Evolutionary conservation across 2,113 vertebrate genomes (phyloP), one percentile per base, ranked within the genome.

Genomic region (Archocentrus centrarchus): DNA sequence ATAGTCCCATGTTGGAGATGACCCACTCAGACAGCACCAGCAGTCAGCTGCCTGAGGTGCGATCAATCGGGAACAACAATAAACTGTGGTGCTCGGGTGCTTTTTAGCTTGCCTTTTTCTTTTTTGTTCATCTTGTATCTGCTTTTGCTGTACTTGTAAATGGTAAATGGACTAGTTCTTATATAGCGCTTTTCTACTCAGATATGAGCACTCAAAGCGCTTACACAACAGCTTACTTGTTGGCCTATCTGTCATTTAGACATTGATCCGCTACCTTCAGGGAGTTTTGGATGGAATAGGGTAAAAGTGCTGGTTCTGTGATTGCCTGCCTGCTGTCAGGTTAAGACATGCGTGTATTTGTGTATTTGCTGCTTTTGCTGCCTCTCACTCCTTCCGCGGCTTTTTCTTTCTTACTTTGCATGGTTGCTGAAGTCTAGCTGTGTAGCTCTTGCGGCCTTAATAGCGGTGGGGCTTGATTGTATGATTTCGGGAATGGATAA

Each of bases 11-110:
- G 94, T 93, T 97, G 96, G 98, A 98, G 96, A 95, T 96, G 94
- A 93, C 95, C 93, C 94, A 96, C 96, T 97, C 98, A 96, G 97
- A 98, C 96, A 97, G 96, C 95, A 94, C 96, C 98, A 97, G 96
- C 97, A 97, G 97, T 96, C 98, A 97, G 97, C 97, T 97, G 97
- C 98, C 98, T 99, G 98, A 99, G 98, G 98, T 99, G 98, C 98
- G 98, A 97, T 92, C 92, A 93, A 92, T 96, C 84, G 89, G 95
- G 94, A 89, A 88, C 88, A 96, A 93, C 90, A 95, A 95, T 94
- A 94, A 95, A 94, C 95, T 96, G 94, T 98, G 97, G 97, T 96
- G 97, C 97, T 96, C 96, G 97, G 96, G 97, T 88, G 96, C 97
- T 92, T 97, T 97, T 89, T 97, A 97, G 89, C 90, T 90, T 78